Base-by-base conservation (phyloP, 2,113 vertebrate species). In the Pterocles orientalis region DNA sequence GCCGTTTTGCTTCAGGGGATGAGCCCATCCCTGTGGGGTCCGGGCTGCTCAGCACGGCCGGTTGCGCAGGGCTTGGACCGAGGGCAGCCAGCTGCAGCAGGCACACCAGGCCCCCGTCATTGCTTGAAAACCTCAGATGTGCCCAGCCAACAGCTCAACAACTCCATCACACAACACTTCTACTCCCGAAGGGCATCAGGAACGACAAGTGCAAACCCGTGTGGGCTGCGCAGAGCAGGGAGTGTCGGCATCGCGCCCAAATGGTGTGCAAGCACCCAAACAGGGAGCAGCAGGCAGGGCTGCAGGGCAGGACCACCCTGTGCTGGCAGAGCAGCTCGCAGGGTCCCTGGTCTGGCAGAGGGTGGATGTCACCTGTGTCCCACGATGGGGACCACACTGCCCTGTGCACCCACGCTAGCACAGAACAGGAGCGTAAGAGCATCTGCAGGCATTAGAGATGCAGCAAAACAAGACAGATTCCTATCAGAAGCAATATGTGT, bases 31-130 rank as follows among this genome's bases (percentile, higher is more conserved):
- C 82, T 2, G 1, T 6, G 60, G 69, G 2, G 47, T 1, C 9
- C 28, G 92, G 72, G 92, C 90, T 83, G 71, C 80, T 80, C 43
- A 1, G 7, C 68, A 4, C 2, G 3, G 36, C 43, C 0, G 0
- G 33, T 64, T 5, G 14, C 12, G 1, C 0, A 1, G 70, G 26
- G 48, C 31, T 80, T 0, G 0, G 45, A 29, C 4, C 0, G 4
- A 43, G 69, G 72, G 58, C 62, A 73, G 48, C 20, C 18, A 12
- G 61, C 50, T 36, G 61, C 4, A 31, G 28, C 68, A 43, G 29
- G 14, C 25, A 16, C 6, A 0, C 43, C 0, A 0, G 19, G 26
- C 34, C 61, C 53, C 50, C 14, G 1, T 16, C 54, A 1, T 0
- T 5, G 58, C 81, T 73, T 2, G n/a, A 26, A 45, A 65, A 62